Conservation (phyloP, 2,797 vertebrate species). For the Helicolenus hilgendorfi region DNA sequence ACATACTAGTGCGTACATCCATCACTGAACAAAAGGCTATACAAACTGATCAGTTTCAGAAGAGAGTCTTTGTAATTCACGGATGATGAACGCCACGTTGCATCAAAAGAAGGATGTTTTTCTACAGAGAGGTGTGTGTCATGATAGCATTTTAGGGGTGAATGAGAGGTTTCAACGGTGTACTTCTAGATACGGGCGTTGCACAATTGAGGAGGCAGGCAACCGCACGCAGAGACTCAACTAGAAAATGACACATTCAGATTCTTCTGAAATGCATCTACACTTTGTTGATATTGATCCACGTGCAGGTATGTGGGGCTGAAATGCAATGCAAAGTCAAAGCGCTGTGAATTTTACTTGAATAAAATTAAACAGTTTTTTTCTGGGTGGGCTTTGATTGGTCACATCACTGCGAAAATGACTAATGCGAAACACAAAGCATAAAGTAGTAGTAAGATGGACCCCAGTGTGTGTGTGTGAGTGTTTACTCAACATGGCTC, state of each 20-base stretch:
- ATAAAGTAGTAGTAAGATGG: too few relatives aligned
- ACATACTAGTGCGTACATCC: not conserved
- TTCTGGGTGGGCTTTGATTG: not conserved
- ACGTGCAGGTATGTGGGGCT: conserved; percentile 1
- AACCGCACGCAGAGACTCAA: conserved; percentile 27
- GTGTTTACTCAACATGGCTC: too few relatives aligned
- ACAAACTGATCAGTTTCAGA: not conserved
- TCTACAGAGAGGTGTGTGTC: not conserved
- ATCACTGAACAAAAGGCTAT: not conserved
- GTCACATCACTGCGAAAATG: not conserved
- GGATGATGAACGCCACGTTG: not conserved
- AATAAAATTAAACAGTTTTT: conserved; percentile 1
- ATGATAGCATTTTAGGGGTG: conserved; percentile 9
- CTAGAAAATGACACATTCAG: conserved; percentile 51
- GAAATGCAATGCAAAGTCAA: conserved; percentile 1
- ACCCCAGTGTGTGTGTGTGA: too few relatives aligned
- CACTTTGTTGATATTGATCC: conserved; percentile 64
- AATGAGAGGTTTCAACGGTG: conserved; percentile 27
- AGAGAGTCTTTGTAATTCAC: not conserved
- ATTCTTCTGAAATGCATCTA: conserved; percentile 54
- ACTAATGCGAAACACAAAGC: too few relatives aligned
- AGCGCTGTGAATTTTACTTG: not conserved
- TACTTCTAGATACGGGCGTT: conserved; percentile 1
- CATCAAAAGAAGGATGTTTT: not conserved
- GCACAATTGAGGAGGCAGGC: conserved; percentile 29